Base-by-base conservation (phyloP, 2,888 invertebrate species). In the Ennomos erosarius region DNA sequence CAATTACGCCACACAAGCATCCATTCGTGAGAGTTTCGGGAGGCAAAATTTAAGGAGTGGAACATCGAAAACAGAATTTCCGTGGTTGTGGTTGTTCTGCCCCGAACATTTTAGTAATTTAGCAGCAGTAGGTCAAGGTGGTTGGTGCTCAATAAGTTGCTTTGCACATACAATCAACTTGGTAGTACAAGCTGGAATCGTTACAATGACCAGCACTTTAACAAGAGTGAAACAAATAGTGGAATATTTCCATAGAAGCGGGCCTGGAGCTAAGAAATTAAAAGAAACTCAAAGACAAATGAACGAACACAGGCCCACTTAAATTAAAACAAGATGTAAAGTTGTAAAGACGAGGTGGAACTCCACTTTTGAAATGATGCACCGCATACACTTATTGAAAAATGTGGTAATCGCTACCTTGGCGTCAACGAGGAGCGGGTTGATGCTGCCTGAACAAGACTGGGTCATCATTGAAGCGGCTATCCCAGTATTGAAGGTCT, bases 111-210 rank as follows among this genome's bases (percentile, higher is more conserved):
- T 12, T 59, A 3, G 49, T 33, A 12, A 64, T 9, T 12, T 59
- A 3, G 49, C 36, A 12, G 65, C 65, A 8, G 53, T 69, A 37
- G 42, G 44, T 12, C 10, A 56, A 5, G 62, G 62, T 10, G 62
- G 43, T 6, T 67, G 65, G 69, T 54, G 67, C 5, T 61, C 60
- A 9, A 60, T 70, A 10, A 0, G 38, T 9, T 71, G 71, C 38
- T 71, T 66, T 35, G 72, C 68, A 1, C 70, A 74, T 46, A 56
- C 56, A 3, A 8, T 70, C 9, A 70, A 72, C 60, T 44, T 69
- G 10, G 55, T 58, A 2, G 68, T 71, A 4, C 68, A 67, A 52
- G 12, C 13, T 12, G 47, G 59, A 10, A 53, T 55, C 10, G 26
- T n/a, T 9, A 16, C 13, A 43, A 43, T 48, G 35, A 11, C 40